Evolutionary conservation across 2,888 invertebrate species (phyloP), one percentile per base, ranked within the genome.

Genomic region (Chloroclystis v-ata): DNA sequence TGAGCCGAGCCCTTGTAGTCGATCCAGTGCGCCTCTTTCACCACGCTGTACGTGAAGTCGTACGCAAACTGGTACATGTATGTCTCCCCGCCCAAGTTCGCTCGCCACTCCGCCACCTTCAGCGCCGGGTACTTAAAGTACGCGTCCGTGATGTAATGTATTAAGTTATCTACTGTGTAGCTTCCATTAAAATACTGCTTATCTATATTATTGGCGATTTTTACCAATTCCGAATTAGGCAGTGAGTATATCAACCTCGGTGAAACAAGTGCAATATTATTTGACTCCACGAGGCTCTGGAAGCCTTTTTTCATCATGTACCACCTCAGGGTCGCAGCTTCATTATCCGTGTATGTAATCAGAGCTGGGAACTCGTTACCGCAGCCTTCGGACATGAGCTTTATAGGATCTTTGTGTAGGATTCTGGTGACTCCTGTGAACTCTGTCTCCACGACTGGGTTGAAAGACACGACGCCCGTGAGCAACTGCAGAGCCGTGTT

Each of bases 1-100:
- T 89, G 88, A 0, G 43, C 49, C 1, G 51, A 47, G 37, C 82
- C 83, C 2, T 76, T 69, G 7, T 81, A 56, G 1, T 75, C 20
- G 10, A 47, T 20, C 12, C 28, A 39, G n/a, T 47, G 30, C 4
- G 30, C 49, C 7, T 14, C 63, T 55, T 83, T 79, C 42, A 82
- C 76, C 2, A 81, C 55, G 1, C 78, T 87, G 49, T 74, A 57
- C 1, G 78, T 69, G 1, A 77, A 76, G 13, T 83, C 79, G 43
- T 82, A 89, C 3, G 79, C 66, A 59, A 83, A 89, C 47, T 87
- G 72, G 57, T 88, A 89, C 63, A 89, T 60, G 48, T 75, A 89
- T 0, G 78, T 70, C 0, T 72, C 78, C 0, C 54, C 60, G 0
- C 47, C 43, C 28, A 49, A 43, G n/a, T 50, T 45, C 1, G 55